These are phyloP conservation scores for Lochmaea capreae DNA, from an alignment of 2,888 invertebrate species.

Conservation along the genomic window DNA sequence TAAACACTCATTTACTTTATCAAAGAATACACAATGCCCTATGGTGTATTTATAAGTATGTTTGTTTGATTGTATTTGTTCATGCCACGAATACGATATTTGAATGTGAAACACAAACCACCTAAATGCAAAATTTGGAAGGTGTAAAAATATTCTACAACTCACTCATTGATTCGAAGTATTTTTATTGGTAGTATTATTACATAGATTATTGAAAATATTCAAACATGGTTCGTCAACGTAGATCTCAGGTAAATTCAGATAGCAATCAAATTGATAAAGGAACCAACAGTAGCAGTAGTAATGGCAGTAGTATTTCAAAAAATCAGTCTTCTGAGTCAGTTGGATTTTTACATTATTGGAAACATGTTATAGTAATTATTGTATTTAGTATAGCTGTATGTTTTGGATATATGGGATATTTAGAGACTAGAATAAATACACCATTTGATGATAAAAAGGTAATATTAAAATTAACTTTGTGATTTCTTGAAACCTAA, in stretches of 20 bases:
- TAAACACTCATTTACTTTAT: too few relatives aligned
- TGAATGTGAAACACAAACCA: not conserved
- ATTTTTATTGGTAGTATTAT: too few relatives aligned
- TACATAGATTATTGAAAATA: not conserved
- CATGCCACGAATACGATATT: not conserved
- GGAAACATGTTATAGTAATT: slow-evolving; percentile 74
- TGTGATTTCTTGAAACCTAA: not conserved
- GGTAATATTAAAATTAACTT: slow-evolving; percentile 63
- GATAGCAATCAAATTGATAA: slow-evolving; percentile 52
- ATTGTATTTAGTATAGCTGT: slow-evolving; percentile 77
- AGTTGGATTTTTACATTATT: slow-evolving; percentile 59
- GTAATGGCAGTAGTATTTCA: slow-evolving; percentile 62
- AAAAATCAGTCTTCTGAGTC: slow-evolving; percentile 52
- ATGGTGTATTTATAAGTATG: too few relatives aligned
- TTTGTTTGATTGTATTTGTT: not conserved
- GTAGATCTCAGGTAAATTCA: slow-evolving; percentile 36
- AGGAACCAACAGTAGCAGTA: slow-evolving; percentile 63
- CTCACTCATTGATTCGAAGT: too few relatives aligned
- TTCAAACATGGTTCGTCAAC: slow-evolving; percentile 43
- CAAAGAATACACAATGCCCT: too few relatives aligned
- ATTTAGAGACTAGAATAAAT: slow-evolving; percentile 88
- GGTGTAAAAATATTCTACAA: too few relatives aligned
- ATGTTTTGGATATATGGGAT: slow-evolving; percentile 83
- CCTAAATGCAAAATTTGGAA: not conserved
- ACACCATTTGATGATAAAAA: slow-evolving; percentile 85